Conservation (phyloP, 2,113 vertebrate species). For the Podilymbus podiceps region DNA sequence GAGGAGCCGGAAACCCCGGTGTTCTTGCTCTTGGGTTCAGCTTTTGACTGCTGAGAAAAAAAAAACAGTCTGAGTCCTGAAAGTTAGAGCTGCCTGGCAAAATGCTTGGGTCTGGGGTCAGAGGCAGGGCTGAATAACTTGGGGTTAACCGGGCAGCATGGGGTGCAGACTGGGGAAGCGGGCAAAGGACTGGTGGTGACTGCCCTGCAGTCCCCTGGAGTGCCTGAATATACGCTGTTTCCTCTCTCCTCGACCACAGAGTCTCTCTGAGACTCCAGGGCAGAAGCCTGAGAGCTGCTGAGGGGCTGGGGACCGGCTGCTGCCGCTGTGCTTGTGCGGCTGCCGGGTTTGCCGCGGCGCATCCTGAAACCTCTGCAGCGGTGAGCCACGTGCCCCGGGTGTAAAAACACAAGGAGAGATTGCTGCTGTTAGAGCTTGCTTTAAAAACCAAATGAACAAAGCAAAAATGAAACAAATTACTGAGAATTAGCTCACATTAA, state of each 20-base stretch:
- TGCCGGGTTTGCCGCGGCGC: background rate
- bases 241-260: background rate
- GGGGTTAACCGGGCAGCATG: background rate
- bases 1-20: background rate
- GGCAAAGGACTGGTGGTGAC: background rate
- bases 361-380: accelerated
- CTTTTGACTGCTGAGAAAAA: background rate
- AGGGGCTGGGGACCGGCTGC: background rate
- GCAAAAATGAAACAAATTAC: background rate
- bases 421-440: background rate
- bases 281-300: background rate
- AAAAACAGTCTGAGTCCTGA: background rate
- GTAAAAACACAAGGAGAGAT: background rate
- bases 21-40: background rate
- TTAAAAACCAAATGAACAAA: background rate
- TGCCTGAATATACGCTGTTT: accelerated
- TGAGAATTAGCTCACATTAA: background rate
- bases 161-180: background rate
- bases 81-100: background rate
- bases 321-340: background rate
- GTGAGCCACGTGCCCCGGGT: accelerated
- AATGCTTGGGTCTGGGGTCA: background rate
- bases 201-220: background rate
- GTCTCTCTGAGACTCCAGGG: background rate
- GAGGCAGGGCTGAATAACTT: background rate